Conservation (phyloP, 2,888 invertebrate genomes). For the Plagodis dolabraria region DNA sequence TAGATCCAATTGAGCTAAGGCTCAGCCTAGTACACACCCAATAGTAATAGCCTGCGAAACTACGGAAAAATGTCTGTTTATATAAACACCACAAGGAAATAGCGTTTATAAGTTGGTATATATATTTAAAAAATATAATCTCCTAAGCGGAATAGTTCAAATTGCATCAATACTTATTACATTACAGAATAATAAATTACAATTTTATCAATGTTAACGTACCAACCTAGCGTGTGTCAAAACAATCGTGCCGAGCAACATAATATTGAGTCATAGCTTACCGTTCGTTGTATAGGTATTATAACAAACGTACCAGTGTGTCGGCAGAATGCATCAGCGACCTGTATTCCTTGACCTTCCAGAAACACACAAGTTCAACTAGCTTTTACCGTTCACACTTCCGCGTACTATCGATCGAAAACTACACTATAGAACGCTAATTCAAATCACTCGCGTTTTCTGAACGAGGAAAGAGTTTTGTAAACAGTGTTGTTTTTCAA, state of each 20-base stretch:
- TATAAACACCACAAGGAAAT: too few species aligned
- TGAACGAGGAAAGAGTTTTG: constrained; percentile 42
- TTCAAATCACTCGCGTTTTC: constrained; percentile 27
- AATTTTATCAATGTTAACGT: constrained; percentile 19
- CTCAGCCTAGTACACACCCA: too few species aligned
- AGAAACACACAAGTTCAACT: constrained; percentile 55
- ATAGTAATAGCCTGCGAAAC: too few species aligned
- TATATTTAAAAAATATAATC: too few species aligned
- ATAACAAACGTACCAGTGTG: constrained; percentile 37
- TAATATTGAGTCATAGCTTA: constrained; percentile 44
- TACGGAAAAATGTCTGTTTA: too few species aligned
- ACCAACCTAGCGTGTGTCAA: constrained; percentile 11
- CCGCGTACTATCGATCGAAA: constrained; percentile 50
- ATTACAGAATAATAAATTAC: constrained; percentile 17
- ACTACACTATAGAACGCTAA: constrained; percentile 39
- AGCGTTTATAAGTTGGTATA: too few species aligned
- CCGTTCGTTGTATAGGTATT: constrained; percentile 39
- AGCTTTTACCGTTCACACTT: constrained; percentile 47
- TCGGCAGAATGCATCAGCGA: constrained; percentile 43
- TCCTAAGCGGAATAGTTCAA: background rate
- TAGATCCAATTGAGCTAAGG: too few species aligned
- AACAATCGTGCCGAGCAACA: constrained; percentile 37
- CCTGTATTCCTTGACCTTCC: constrained; percentile 62
- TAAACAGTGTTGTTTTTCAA: constrained; percentile 61
- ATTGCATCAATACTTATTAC: constrained; percentile 5